Evolutionary conservation across 2,113 vertebrate genomes (phyloP).

Genomic region (Centropus bengalensis): DNA sequence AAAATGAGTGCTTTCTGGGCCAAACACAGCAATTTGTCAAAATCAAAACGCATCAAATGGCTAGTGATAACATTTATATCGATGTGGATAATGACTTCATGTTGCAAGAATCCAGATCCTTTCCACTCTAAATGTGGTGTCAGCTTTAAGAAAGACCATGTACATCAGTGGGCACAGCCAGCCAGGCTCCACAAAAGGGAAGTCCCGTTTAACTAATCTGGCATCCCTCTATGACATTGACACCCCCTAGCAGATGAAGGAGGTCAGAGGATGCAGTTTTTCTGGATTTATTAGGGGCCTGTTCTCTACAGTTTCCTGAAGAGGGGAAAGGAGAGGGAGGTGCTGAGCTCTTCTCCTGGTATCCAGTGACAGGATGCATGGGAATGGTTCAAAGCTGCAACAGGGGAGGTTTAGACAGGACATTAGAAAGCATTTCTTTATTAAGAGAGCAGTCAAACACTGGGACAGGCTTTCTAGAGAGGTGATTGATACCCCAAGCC

Average conservation of each 20-base stretch:
- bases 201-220: not conserved
- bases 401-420: not conserved
- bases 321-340: not conserved
- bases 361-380: not conserved
- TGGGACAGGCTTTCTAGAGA: not conserved
- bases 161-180: not conserved
- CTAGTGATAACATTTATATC: constrained; percentile 58
- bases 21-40: constrained; percentile 61
- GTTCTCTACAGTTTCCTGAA: not conserved
- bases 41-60: constrained; percentile 41
- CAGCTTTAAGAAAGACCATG: not conserved
- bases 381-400: not conserved
- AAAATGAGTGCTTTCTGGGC: constrained; percentile 49
- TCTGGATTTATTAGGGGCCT: not conserved
- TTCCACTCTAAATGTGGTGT: constrained; percentile 6
- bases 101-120: constrained; percentile 35
- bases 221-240: too few species aligned
- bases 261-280: not conserved
- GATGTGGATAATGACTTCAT: constrained; percentile 51
- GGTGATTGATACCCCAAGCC: not conserved
- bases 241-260: not conserved
- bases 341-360: not conserved
- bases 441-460: not conserved
- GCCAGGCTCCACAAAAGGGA: too few species aligned
- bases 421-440: not conserved